Conservation (phyloP, 2,888 invertebrate genomes). For the Horisme vitalbata region DNA sequence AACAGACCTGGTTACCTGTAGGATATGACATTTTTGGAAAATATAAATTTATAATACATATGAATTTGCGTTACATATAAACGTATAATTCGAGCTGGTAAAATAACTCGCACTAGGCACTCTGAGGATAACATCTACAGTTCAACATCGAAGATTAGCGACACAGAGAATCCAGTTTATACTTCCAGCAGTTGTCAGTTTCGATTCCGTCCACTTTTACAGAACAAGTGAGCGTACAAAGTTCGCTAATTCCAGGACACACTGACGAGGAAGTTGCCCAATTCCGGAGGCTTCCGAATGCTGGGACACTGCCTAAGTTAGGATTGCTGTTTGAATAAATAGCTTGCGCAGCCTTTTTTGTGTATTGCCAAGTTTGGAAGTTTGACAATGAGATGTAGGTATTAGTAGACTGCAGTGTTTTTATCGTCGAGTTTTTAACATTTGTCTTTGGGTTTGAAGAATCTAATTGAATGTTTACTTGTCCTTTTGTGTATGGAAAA, state of each 20-base stretch:
- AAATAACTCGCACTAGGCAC: no score
- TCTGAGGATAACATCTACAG: no score
- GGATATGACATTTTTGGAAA: no score
- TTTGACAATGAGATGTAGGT: constrained; percentile 18
- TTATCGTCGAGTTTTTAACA: no score
- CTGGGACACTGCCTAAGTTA: constrained; percentile 40
- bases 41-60: no score
- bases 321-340: constrained; percentile 61
- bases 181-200: not conserved
- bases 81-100: no score
- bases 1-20: no score
- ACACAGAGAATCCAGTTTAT: not conserved
- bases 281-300: not conserved
- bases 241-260: constrained; percentile 33
- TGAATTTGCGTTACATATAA: no score
- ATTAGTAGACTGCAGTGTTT: constrained; percentile 6
- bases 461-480: no score
- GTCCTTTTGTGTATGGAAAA: no score
- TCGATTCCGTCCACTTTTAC: constrained; percentile 2
- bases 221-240: not conserved
- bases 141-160: not conserved
- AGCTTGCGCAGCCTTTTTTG: constrained; percentile 31
- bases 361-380: constrained; percentile 20
- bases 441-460: no score
- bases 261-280: constrained; percentile 42